Percentiles rank a stretch among this genome's conserved stretches.
Conservation (phyloP, 2,888 invertebrate species). For the Nyleta sp. region DNA sequence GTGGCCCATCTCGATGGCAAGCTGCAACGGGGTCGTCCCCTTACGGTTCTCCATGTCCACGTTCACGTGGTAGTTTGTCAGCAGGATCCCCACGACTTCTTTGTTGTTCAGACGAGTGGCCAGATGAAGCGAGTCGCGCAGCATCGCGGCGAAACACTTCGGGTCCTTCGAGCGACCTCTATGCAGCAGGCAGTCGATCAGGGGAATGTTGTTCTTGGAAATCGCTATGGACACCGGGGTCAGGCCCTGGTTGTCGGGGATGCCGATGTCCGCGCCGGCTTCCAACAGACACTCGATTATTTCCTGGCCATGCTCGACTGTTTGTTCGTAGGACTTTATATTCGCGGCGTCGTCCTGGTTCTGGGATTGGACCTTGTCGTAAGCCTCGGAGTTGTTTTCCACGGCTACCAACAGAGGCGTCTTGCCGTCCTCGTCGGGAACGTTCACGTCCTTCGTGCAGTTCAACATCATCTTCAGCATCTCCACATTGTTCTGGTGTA, state of each 20-base stretch:
- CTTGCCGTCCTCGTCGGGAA: constrained; percentile 13
- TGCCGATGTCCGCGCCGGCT: constrained; percentile 28
- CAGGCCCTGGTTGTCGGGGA: neutral
- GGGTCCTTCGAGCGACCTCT: constrained; percentile 29
- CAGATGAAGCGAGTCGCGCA: constrained; percentile 23
- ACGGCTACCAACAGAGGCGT: constrained; percentile 43
- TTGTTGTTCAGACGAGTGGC: constrained; percentile 38
- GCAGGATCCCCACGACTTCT: constrained; percentile 25
- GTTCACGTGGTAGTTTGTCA: constrained; percentile 36
- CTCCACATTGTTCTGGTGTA: constrained; percentile 26
- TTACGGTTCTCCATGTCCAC: constrained; percentile 22
- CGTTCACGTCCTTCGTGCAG: constrained; percentile 33
- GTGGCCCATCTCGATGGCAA: constrained; percentile 39
- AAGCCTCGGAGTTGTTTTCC: constrained; percentile 31
- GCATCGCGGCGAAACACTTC: constrained; percentile 2
- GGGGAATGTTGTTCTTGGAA: constrained; percentile 21
- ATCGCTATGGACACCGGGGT: constrained; percentile 30
- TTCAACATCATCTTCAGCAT: constrained; percentile 24
- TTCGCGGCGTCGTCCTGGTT: neutral
- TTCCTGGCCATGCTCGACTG: constrained; percentile 18
- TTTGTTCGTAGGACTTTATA: constrained; percentile 4
- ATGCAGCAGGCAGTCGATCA: constrained; percentile 31
- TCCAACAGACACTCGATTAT: constrained; percentile 28
- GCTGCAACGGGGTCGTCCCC: constrained; percentile 16
- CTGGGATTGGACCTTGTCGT: neutral